Evolutionary conservation across 2,797 vertebrate genomes (phyloP).

Genomic region (Sebastes wilsoni): DNA sequence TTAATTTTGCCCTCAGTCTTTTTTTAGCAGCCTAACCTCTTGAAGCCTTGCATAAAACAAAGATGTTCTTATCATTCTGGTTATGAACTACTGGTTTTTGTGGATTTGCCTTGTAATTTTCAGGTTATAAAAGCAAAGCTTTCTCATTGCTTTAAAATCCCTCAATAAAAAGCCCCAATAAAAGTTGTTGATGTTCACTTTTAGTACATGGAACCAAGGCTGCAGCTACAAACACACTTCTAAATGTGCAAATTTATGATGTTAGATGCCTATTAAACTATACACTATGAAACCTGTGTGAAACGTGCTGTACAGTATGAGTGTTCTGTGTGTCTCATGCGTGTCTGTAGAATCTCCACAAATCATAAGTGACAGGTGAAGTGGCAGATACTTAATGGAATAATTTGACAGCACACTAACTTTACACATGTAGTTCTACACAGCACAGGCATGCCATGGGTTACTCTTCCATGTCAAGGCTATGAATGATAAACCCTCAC

Average conservation of each 20-base stretch:
- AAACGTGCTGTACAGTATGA: neutral
- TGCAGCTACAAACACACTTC: neutral
- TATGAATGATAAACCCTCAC: slow-evolving; percentile 28
- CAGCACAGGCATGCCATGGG: slow-evolving; percentile 2
- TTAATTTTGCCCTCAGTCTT: neutral
- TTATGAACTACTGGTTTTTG: neutral
- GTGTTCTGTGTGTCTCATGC: neutral
- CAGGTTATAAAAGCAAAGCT: neutral
- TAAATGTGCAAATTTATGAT: neutral
- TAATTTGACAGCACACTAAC: slow-evolving; percentile 16
- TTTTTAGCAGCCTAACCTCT: slow-evolving; percentile 9
- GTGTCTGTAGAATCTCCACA: slow-evolving; percentile 9
- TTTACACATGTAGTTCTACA: slow-evolving; percentile 10
- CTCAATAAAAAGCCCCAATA: neutral
- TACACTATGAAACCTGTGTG: neutral
- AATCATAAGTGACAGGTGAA: slow-evolving; percentile 35
- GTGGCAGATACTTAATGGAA: slow-evolving; percentile 35
- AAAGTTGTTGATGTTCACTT: neutral
- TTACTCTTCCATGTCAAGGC: slow-evolving; percentile 20
- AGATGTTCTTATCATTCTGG: neutral
- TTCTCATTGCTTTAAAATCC: neutral
- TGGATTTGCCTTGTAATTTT: neutral
- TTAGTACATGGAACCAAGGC: neutral
- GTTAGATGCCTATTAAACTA: neutral
- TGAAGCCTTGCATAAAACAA: neutral